Percentiles rank a stretch among this genome's conserved stretches.
These are phyloP conservation scores for Callithrix jacchus DNA, from an alignment of 2,113 vertebrate species.

Conservation along the genomic window DNA sequence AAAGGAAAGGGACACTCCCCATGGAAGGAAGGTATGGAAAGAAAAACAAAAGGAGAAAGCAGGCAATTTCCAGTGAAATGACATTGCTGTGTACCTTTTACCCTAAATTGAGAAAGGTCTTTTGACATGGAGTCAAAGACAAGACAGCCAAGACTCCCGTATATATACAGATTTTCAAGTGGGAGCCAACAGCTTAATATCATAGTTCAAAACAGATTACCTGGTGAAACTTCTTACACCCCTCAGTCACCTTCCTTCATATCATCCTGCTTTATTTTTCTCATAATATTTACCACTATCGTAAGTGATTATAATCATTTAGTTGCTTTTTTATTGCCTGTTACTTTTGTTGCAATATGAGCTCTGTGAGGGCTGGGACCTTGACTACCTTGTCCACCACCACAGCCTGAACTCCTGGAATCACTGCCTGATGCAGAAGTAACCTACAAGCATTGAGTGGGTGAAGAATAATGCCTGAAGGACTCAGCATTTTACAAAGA, in stretches of 20 bases:
- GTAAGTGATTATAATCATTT: background rate
- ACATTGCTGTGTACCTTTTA: background rate
- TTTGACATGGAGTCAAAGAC: background rate
- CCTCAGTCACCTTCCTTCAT: background rate
- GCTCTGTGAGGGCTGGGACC: background rate
- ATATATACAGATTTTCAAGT: background rate
- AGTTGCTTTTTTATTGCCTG: background rate
- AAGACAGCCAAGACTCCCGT: background rate
- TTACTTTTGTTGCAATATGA: background rate
- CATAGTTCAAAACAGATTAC: background rate
- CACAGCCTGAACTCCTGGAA: background rate
- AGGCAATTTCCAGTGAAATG: background rate
- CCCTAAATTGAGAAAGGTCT: background rate
- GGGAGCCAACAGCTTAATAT: too few species aligned
- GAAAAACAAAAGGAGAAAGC: background rate
- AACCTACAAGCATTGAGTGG: background rate
- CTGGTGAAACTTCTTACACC: background rate
- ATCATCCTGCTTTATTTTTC: background rate
- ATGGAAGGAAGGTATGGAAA: background rate
- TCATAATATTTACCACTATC: background rate
- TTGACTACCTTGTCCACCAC: background rate
- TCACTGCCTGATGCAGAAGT: background rate
- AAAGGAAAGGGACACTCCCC: background rate
- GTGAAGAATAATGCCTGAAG: background rate
- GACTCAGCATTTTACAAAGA: background rate